Evolutionary conservation across 1,140 invertebrate species (phyloP), one percentile per base, ranked within the genome.

Genomic region (Globodera rostochiensis): DNA sequence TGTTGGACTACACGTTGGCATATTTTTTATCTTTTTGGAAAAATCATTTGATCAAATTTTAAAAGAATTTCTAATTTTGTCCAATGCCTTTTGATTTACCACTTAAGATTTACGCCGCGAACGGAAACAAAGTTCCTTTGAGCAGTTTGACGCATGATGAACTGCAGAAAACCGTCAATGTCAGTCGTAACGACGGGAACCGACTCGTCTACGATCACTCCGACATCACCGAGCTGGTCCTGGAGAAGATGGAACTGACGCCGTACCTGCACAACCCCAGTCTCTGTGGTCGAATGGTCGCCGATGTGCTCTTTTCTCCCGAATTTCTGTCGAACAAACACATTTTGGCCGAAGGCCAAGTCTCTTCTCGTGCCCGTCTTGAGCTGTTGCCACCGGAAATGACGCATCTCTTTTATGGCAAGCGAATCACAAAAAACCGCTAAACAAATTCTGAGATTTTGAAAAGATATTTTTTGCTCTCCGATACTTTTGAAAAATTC

Each of bases 181-280:
- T 69, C 7, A 69, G 67, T 5, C 67, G 67, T 3, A 8, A 69
- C 67, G 67, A 69, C 67, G 67, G 15, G 67, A 21, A 21, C 19
- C n/a, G 67, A 21, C 67, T 69, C 6, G 2, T 69, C 36, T 69
- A 69, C 36, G 3, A 45, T 5, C 8, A 69, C n/a, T 13, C 8
- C n/a, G 67, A 69, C 36, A 69, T 69, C 36, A 69, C 67, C 7
- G 67, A 69, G 7, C 8, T 69, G 67, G 67, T 69, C n/a, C 67
- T 69, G 67, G 67, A 69, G 9, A 69, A 69, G 15, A 69, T 69
- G 8, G 67, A 69, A 21, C 19, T 69, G 8, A 45, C 9, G 7
- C 67, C 67, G n/a, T 69, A 69, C 2, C 8, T 69, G n/a, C 67
- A 69, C 67, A 69, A 69, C 15, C 67, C 67, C n/a, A 69, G 67